Evolutionary conservation across 2,797 vertebrate species (phyloP).

Genomic region (Argentina silus): DNA sequence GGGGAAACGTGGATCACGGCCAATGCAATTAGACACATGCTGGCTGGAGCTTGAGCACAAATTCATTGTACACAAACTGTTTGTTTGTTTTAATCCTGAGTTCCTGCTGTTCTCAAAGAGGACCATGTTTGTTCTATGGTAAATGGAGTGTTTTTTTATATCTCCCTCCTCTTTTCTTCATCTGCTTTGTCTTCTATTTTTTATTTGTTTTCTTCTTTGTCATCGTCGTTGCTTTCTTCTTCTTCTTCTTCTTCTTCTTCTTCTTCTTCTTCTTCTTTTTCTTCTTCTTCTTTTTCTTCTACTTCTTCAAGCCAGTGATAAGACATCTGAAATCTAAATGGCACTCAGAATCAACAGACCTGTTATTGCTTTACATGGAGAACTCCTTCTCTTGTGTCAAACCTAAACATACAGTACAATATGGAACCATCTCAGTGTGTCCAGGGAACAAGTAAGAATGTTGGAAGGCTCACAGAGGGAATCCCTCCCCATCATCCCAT

Average conservation of each 20-base stretch:
- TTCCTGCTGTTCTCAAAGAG: not conserved
- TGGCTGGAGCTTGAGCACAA: conserved; percentile 43
- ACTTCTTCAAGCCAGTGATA: too few relatives aligned
- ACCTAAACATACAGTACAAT: not conserved
- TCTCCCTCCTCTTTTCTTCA: not conserved
- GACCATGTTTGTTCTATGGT: conserved; percentile 67
- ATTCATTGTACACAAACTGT: conserved; percentile 57
- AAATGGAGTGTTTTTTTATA: conserved; percentile 61
- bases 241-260: too few relatives aligned
- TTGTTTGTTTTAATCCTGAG: conserved; percentile 59
- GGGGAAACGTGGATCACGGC: conserved; percentile 54
- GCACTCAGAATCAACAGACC: too few relatives aligned
- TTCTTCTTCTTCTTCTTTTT: too few relatives aligned
- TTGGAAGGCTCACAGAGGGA: not conserved
- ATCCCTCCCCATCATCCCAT: not conserved
- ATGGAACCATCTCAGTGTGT: not conserved
- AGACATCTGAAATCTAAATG: too few relatives aligned
- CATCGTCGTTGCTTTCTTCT: too few relatives aligned
- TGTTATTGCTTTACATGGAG: too few relatives aligned
- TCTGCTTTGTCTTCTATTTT: too few relatives aligned
- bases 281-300: too few relatives aligned
- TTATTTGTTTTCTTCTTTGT: too few relatives aligned
- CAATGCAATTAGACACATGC: conserved; percentile 69
- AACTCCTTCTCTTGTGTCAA: too few relatives aligned
- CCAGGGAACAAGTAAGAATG: not conserved